phyloP scores from a whole-genome alignment of 2,113 vertebrate genomes.

The Melanerpes formicivorus region DNA sequence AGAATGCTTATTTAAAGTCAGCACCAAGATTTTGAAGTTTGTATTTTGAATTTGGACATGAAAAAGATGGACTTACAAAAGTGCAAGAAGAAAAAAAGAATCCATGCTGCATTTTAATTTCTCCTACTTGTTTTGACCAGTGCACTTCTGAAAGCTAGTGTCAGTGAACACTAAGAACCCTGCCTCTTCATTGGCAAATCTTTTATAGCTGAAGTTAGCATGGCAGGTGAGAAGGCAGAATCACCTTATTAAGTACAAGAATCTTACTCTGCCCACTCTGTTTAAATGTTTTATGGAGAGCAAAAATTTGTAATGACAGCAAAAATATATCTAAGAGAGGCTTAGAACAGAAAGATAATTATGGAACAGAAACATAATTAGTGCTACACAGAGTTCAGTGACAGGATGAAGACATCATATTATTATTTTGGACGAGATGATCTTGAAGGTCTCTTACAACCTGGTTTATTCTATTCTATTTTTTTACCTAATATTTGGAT shows the following conservation, averaged over 20 bases:
- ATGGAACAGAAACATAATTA: background rate
- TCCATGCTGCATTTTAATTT: background rate
- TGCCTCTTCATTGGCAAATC: background rate
- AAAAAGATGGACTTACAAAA: background rate
- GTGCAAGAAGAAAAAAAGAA: background rate
- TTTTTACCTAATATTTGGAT: background rate
- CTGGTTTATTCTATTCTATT: too few relatives aligned
- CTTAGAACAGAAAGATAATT: background rate
- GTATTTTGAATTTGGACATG: background rate
- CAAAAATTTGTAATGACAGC: background rate
- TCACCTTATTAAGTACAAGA: background rate
- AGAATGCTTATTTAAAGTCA: background rate
- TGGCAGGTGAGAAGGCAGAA: background rate
- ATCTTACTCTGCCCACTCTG: background rate
- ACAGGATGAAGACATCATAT: background rate
- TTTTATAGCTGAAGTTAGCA: background rate
- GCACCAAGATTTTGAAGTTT: background rate
- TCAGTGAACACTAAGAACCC: background rate
- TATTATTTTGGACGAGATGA: too few relatives aligned
- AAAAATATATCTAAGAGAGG: background rate
- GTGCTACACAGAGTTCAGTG: background rate
- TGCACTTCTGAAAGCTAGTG: background rate
- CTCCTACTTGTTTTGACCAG: background rate
- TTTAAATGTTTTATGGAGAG: background rate
- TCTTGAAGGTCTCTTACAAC: too few relatives aligned